phyloP scores from a whole-genome alignment of 1,140 invertebrate species.

The Linepithema humile region DNA sequence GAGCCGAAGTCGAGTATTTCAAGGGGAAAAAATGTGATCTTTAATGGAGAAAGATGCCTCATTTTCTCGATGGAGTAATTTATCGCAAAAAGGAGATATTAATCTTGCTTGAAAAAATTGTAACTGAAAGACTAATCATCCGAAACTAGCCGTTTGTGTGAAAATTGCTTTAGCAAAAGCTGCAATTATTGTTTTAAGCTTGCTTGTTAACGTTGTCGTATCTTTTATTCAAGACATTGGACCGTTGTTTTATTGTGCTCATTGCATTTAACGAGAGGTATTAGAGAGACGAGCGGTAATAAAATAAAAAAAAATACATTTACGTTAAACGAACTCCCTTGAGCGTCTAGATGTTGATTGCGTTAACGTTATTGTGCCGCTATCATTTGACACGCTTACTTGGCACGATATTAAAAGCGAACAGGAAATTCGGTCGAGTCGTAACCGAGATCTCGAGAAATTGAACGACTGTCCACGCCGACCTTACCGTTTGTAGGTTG shows the following conservation, averaged over 20 bases:
- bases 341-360: neutral
- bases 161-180: neutral
- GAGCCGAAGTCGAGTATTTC: neutral
- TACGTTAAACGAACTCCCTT: neutral
- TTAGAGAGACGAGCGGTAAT: neutral
- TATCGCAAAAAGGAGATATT: neutral
- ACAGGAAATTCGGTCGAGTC: neutral
- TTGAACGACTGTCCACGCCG: neutral
- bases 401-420: neutral
- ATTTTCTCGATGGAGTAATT: neutral
- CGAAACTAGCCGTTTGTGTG: neutral
- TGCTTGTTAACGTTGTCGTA: no score
- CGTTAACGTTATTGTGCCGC: neutral
- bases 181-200: neutral
- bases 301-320: neutral
- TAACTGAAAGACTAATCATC: neutral
- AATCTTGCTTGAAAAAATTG: neutral
- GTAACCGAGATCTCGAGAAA: neutral
- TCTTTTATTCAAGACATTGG: no score
- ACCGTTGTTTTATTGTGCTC: neutral
- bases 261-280: constrained; percentile 3
- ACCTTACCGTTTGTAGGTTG: constrained; percentile 86
- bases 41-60: neutral
- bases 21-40: neutral
- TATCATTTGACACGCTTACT: neutral